These are phyloP conservation scores for Colletes collaris DNA, from an alignment of 2,888 invertebrate genomes.

Conservation along the genomic window DNA sequence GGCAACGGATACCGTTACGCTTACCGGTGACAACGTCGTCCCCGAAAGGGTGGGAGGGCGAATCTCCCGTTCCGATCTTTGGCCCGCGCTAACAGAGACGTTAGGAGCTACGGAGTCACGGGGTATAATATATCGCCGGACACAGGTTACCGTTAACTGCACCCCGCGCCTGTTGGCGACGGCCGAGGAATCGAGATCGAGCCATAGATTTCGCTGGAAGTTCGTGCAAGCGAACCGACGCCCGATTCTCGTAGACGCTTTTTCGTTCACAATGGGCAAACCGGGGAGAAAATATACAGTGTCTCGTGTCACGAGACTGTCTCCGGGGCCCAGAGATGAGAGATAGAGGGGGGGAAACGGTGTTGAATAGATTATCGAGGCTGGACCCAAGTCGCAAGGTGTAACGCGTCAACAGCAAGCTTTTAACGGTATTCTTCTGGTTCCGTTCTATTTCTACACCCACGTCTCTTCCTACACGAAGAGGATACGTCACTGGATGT, in stretches of 20 bases:
- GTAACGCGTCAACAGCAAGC: constrained; percentile 13
- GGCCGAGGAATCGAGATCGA: constrained; percentile 61
- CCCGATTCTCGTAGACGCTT: constrained; percentile 47
- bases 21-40: constrained; percentile 47
- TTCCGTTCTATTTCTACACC: constrained; percentile 24
- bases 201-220: constrained; percentile 56
- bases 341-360: constrained; percentile 31
- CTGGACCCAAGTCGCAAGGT: constrained; percentile 16
- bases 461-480: not conserved
- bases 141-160: constrained; percentile 71
- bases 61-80: constrained; percentile 68
- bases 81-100: constrained; percentile 70
- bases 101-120: constrained; percentile 64
- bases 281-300: constrained; percentile 13
- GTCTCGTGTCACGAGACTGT: constrained; percentile 13
- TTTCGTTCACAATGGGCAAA: constrained; percentile 23
- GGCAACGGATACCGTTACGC: constrained; percentile 57
- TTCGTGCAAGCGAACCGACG: constrained; percentile 45
- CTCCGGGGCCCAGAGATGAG: constrained; percentile 10
- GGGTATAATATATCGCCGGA: constrained; percentile 75
- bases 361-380: constrained; percentile 32
- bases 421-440: constrained; percentile 35
- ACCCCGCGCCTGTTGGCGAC: constrained; percentile 52
- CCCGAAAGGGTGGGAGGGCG: constrained; percentile 44
- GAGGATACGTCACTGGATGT: too few relatives aligned